Conservation (phyloP, 2,797 vertebrate species). For the Rhinatrema bivittatum region DNA sequence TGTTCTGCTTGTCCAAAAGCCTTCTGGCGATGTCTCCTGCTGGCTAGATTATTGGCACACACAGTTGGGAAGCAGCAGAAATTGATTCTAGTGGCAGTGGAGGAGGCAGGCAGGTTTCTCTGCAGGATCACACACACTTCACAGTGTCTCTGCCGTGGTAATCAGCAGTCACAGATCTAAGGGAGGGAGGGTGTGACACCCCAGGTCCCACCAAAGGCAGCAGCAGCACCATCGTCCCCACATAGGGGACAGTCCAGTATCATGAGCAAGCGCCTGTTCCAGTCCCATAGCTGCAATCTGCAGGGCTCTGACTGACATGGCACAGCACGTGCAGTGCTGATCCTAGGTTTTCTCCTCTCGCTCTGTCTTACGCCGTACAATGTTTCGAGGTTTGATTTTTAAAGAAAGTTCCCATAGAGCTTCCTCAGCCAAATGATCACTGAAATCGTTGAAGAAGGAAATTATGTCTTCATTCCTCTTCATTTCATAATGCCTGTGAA, state of each 20-base stretch:
- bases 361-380: constrained; percentile 83
- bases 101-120: neutral
- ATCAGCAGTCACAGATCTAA: constrained; percentile 10
- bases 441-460: constrained; percentile 97
- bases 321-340: no score
- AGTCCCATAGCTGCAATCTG: constrained; percentile 25
- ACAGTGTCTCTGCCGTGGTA: neutral
- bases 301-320: no score
- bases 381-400: constrained; percentile 95
- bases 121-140: neutral
- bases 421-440: constrained; percentile 95
- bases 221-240: no score
- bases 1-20: no score
- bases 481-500: constrained; percentile 86
- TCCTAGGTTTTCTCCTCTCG: constrained; percentile 92
- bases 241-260: no score
- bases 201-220: no score
- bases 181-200: constrained; percentile 13
- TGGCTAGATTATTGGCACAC: no score
- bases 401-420: constrained; percentile 97
- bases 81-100: neutral
- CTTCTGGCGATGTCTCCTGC: no score
- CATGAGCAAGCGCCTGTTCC: constrained; percentile 33
- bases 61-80: no score
- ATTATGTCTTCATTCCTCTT: constrained; percentile 93